Evolutionary conservation across 2,797 vertebrate species (phyloP).

Genomic region (Vireo griseus): DNA sequence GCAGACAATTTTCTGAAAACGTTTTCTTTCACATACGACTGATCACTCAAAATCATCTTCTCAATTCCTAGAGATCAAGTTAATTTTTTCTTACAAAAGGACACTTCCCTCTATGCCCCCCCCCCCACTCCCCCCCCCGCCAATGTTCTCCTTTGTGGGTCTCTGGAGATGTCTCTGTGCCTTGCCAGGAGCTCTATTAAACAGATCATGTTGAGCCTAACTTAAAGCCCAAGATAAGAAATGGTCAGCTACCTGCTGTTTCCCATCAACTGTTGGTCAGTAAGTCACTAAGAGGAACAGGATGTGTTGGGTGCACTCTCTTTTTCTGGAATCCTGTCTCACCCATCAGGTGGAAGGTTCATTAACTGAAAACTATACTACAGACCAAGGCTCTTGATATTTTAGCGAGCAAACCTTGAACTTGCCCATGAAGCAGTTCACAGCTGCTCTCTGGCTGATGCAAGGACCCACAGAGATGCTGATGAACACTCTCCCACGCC

Average conservation of each 20-base stretch:
- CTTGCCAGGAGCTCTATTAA: neutral
- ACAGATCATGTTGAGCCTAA: neutral
- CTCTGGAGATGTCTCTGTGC: neutral
- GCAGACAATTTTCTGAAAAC: neutral
- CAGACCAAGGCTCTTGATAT: neutral
- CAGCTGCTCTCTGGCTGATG: neutral
- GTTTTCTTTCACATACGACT: neutral
- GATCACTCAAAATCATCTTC: neutral
- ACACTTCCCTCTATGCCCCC: no score
- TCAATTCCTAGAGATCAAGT: neutral
- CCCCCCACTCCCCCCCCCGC: fast-evolving
- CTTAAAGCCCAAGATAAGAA: neutral
- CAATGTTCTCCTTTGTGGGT: neutral
- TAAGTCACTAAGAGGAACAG: neutral
- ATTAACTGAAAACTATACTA: neutral
- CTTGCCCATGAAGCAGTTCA: neutral
- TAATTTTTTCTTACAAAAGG: neutral
- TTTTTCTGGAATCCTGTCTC: neutral
- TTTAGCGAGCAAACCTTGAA: neutral
- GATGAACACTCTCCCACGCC: neutral
- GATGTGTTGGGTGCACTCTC: neutral
- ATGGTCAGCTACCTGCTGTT: neutral
- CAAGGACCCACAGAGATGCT: neutral
- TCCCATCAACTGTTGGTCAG: neutral
- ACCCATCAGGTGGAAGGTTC: neutral